phyloP scores from a whole-genome alignment of 2,888 invertebrate genomes.

The Acholoe squamosa region DNA sequence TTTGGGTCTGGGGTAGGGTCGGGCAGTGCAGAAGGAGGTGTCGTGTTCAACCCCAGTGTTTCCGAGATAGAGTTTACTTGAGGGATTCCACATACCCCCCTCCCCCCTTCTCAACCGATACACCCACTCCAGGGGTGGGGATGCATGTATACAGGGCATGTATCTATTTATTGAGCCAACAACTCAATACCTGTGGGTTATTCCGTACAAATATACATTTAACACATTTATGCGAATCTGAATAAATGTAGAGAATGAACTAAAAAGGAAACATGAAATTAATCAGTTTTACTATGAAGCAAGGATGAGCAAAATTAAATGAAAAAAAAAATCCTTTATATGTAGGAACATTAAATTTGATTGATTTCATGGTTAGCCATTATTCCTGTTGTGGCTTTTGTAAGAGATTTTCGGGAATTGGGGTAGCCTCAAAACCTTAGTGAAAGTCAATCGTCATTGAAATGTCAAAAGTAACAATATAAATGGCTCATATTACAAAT shows the following conservation, averaged over 20 bases:
- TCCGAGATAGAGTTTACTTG: not conserved
- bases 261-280: too few species aligned
- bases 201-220: not conserved
- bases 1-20: not conserved
- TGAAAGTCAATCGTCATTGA: not conserved
- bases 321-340: too few species aligned
- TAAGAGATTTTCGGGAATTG: not conserved
- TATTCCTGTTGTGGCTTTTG: too few species aligned
- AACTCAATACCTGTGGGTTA: not conserved
- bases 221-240: too few species aligned
- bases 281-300: too few species aligned
- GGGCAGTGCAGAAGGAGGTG: not conserved
- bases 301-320: too few species aligned
- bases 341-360: too few species aligned
- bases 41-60: not conserved
- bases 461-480: not conserved
- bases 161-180: slow-evolving; percentile 41
- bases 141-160: not conserved
- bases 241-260: too few species aligned
- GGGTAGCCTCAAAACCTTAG: not conserved
- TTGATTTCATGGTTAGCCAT: too few species aligned
- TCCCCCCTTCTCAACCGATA: too few species aligned
- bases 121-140: not conserved
- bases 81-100: not conserved
- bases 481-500: not conserved